Percentiles rank a stretch among this genome's conserved stretches.
Evolutionary conservation across 2,797 vertebrate species (phyloP).

Genomic region (Fratercula arctica): DNA sequence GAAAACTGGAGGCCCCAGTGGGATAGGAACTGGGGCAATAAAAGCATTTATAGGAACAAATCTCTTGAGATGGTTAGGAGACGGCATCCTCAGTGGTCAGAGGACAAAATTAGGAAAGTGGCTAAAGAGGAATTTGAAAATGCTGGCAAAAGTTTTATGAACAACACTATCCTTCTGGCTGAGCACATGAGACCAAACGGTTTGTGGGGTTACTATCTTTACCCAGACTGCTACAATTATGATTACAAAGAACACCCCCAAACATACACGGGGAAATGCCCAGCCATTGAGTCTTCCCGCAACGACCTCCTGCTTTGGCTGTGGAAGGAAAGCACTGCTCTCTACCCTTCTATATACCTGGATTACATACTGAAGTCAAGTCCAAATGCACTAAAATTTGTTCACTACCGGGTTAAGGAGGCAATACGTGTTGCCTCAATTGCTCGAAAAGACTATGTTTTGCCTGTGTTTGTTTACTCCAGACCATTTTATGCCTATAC

Average conservation of each 20-base stretch:
- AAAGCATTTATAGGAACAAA: slow-evolving; percentile 86
- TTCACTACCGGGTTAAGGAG: slow-evolving; percentile 89
- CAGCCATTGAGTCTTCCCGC: slow-evolving; percentile 83
- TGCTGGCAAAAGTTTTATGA: slow-evolving; percentile 86
- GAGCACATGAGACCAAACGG: slow-evolving; percentile 80
- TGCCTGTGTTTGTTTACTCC: slow-evolving; percentile 90
- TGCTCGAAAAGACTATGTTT: slow-evolving; percentile 78
- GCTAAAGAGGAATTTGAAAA: slow-evolving; percentile 88
- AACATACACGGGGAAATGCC: slow-evolving; percentile 86
- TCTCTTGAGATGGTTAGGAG: slow-evolving; percentile 84
- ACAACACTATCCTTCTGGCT: slow-evolving; percentile 83
- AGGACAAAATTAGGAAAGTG: slow-evolving; percentile 80
- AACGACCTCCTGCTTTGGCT: slow-evolving; percentile 91
- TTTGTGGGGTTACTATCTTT: slow-evolving; percentile 92
- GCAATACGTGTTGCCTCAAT: slow-evolving; percentile 88
- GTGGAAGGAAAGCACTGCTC: slow-evolving; percentile 87
- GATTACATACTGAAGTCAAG: slow-evolving; percentile 87
- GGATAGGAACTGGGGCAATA: slow-evolving; percentile 90
- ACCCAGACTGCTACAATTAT: slow-evolving; percentile 93
- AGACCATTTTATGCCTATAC: slow-evolving; percentile 91
- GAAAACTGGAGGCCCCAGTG: slow-evolving; percentile 93
- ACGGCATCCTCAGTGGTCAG: slow-evolving; percentile 84
- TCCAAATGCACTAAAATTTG: slow-evolving; percentile 87
- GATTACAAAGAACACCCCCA: slow-evolving; percentile 85
- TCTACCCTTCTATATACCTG: slow-evolving; percentile 90